Conservation (phyloP, 2,888 invertebrate species). For the Drosophila anceps region DNA sequence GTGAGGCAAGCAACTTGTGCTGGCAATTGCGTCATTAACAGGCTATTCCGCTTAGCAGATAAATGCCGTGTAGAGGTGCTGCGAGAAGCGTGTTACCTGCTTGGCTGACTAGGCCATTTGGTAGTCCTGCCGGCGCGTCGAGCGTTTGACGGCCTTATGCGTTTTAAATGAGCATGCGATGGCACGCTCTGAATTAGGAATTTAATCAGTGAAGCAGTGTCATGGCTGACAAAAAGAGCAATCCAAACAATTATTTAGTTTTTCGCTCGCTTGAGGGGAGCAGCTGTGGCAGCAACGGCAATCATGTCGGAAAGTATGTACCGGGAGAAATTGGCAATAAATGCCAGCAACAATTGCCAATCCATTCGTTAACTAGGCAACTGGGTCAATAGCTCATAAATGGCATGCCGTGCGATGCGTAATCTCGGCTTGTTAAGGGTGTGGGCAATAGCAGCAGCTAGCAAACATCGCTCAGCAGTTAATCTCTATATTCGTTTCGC, state of each 20-base stretch:
- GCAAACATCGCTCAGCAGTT: constrained; percentile 52
- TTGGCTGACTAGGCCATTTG: constrained; percentile 52
- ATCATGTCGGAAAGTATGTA: constrained; percentile 20
- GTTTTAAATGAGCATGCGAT: constrained; percentile 61
- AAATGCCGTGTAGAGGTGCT: constrained; percentile 30
- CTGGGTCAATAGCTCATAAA: constrained; percentile 35
- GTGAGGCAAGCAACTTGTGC: constrained; percentile 51
- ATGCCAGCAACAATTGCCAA: constrained; percentile 33
- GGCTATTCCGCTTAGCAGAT: constrained; percentile 69
- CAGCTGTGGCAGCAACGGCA: constrained; percentile 8
- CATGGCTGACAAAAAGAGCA: constrained; percentile 42
- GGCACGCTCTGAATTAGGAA: constrained; percentile 53
- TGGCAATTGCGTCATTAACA: constrained; percentile 80
- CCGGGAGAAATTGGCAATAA: constrained; percentile 15
- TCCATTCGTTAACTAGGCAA: constrained; percentile 27
- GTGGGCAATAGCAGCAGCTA: constrained; percentile 19
- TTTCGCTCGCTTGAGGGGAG: constrained; percentile 8
- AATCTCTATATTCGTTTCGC: constrained; percentile 78
- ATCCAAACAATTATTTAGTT: constrained; percentile 47
- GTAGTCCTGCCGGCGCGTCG: constrained; percentile 49
- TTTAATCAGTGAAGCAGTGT: constrained; percentile 60
- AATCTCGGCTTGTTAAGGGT: constrained; percentile 14
- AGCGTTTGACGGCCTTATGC: constrained; percentile 64
- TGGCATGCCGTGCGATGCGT: constrained; percentile 32
- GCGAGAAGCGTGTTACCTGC: background rate